Conservation (phyloP, 2,888 invertebrate species). For the Agrenia bidenticulata region DNA sequence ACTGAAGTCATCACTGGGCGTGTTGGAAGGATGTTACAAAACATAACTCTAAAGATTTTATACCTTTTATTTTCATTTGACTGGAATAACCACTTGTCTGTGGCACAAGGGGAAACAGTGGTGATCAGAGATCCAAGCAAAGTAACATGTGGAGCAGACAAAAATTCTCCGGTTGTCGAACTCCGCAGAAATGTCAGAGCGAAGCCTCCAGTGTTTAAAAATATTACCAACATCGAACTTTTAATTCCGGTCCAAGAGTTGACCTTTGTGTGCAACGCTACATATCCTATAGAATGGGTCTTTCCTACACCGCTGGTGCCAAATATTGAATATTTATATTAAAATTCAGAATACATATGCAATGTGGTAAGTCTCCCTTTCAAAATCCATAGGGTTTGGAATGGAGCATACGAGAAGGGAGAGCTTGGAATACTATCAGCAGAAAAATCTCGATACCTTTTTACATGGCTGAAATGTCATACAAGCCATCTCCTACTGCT, state of each 20-base stretch:
- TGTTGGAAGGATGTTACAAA: too few species aligned
- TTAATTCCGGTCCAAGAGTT: background rate
- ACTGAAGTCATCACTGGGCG: too few species aligned
- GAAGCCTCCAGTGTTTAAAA: background rate
- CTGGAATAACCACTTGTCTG: too few species aligned
- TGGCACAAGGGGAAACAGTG: too few species aligned
- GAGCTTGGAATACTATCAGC: background rate
- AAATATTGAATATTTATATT: background rate
- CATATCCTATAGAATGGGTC: conserved; percentile 32
- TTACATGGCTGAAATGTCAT: background rate
- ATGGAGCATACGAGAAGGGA: background rate
- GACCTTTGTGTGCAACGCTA: conserved; percentile 23
- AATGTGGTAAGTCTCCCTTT: background rate
- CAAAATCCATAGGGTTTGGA: background rate
- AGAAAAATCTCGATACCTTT: too few species aligned
- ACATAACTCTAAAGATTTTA: too few species aligned
- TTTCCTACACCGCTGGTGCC: conserved; percentile 1
- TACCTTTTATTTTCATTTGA: too few species aligned
- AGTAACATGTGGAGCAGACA: too few species aligned
- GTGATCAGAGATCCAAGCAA: too few species aligned
- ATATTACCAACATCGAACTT: background rate
- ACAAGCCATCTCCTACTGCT: too few species aligned
- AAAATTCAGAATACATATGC: background rate
- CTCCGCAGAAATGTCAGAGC: too few species aligned
- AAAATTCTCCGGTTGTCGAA: too few species aligned